These are phyloP conservation scores for Psittacula derbiana DNA, from an alignment of 2,797 vertebrate genomes.

Conservation along the genomic window DNA sequence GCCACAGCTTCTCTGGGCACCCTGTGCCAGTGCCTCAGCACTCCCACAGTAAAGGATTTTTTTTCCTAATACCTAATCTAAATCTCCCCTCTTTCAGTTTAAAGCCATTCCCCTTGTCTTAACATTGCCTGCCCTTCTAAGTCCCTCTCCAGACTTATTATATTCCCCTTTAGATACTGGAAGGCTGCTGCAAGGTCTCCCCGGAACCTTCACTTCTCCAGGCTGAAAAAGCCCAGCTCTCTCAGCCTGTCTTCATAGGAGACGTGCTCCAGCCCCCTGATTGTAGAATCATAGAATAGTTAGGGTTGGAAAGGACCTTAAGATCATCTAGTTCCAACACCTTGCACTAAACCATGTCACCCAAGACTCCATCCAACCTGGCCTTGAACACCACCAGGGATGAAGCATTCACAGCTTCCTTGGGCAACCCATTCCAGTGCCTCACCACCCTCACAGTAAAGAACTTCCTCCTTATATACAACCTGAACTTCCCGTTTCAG, in stretches of 20 bases:
- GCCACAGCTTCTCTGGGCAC: too few species aligned
- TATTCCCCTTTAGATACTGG: background rate
- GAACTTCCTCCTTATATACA: background rate
- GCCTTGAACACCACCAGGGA: too few species aligned
- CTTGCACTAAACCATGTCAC: too few species aligned
- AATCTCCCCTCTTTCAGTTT: background rate
- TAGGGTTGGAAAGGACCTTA: too few species aligned
- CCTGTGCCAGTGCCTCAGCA: too few species aligned
- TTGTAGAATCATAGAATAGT: too few species aligned
- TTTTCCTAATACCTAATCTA: background rate
- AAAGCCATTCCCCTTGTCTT: background rate
- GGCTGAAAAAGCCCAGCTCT: background rate
- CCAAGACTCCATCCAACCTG: too few species aligned
- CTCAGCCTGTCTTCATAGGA: background rate
- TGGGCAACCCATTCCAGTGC: too few species aligned
- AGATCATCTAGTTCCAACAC: too few species aligned
- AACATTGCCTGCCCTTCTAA: too few species aligned
- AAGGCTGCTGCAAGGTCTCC: background rate
- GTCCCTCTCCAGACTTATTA: background rate
- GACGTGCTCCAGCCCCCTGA: background rate
- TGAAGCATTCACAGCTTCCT: too few species aligned
- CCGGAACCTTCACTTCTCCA: background rate
- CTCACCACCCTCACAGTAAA: background rate
- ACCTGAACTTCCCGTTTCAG: background rate
- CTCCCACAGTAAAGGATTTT: background rate